Percentiles rank a stretch among this genome's conserved stretches.
Conservation (phyloP, 2,888 invertebrate genomes). For the Drosophila algonquin region DNA sequence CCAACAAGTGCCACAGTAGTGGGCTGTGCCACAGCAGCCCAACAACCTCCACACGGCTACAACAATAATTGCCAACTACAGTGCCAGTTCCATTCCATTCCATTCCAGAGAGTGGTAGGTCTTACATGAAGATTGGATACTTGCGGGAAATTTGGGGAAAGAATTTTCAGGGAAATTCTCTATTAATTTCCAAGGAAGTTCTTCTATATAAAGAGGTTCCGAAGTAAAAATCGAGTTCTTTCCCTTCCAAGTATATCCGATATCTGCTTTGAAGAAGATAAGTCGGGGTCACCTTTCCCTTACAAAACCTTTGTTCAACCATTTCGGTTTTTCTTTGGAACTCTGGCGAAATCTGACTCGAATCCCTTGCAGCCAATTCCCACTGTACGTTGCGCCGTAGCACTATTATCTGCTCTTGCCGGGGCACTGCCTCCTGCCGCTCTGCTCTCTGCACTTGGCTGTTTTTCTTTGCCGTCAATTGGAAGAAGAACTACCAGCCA, state of each 20-base stretch:
- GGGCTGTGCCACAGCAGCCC: conserved; percentile 43
- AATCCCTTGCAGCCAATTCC: not conserved
- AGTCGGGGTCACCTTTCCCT: no score
- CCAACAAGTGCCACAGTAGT: conserved; percentile 73
- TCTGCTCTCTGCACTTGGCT: conserved; percentile 49
- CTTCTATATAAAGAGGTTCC: no score
- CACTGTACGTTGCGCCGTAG: conserved; percentile 45
- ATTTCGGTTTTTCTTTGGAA: not conserved
- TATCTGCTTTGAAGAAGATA: no score
- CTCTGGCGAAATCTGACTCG: not conserved
- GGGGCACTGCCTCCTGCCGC: conserved; percentile 11
- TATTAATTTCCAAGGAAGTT: not conserved
- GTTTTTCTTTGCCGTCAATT: conserved; percentile 66
- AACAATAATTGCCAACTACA: conserved; percentile 49
- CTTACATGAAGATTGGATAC: not conserved
- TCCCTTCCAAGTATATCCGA: no score
- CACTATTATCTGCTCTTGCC: conserved; percentile 33
- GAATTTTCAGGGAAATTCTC: no score
- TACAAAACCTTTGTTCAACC: not conserved
- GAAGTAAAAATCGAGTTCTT: no score
- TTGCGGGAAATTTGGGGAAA: not conserved
- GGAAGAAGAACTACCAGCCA: conserved; percentile 54
- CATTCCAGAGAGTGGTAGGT: not conserved
- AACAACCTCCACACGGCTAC: conserved; percentile 41
- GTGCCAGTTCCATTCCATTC: conserved; percentile 32